Base-by-base conservation (phyloP, 2,888 invertebrate species). In the Tanypteryx hageni region DNA sequence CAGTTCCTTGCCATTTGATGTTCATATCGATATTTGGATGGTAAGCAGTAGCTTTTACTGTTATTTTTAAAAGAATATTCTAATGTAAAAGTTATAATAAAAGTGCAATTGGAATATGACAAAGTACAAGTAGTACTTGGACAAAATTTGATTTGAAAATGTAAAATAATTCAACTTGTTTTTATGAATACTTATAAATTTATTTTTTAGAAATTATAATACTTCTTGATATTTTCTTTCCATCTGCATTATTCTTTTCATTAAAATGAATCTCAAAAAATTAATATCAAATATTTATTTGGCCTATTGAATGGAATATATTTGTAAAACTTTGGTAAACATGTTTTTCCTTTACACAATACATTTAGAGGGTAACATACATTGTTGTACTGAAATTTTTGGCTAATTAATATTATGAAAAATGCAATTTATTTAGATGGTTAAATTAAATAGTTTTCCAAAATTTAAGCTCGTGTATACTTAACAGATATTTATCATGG, bases 1-100 rank as follows among this genome's bases (percentile, higher is more conserved):
- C 76, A 76, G 76, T 76, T 76, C 76, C 76, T 76, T 76, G 76
- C 76, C 76, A 76, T 76, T 76, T 76, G 76, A 76, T 76, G 76
- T 76, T 76, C 76, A 27, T 27, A 76, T 18, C 27, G 76, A 76
- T 27, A 76, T 27, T 76, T 76, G 76, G 76, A 76, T 76, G 76
- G 76, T 76, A 76, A 76, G 76, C 76, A 76, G 76, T 76, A 76
- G 76, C 14, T 76, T 76, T 76, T 76, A 76, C 22, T 76, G 27
- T 76, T 76, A 76, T 27, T 76, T 44, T 76, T 76, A 76, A 76
- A 76, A 27, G 22, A 76, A 76, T 76, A 76, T 27, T 22, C 22
- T 76, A 76, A 76, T 76, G 13, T 27, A 22, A 76, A 76, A 22
- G 76, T 27, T 76, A 27, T 76, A 76, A 27, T 27, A 27, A 27